phyloP scores from a whole-genome alignment of 2,888 invertebrate species.

The Drosophila prolongata region DNA sequence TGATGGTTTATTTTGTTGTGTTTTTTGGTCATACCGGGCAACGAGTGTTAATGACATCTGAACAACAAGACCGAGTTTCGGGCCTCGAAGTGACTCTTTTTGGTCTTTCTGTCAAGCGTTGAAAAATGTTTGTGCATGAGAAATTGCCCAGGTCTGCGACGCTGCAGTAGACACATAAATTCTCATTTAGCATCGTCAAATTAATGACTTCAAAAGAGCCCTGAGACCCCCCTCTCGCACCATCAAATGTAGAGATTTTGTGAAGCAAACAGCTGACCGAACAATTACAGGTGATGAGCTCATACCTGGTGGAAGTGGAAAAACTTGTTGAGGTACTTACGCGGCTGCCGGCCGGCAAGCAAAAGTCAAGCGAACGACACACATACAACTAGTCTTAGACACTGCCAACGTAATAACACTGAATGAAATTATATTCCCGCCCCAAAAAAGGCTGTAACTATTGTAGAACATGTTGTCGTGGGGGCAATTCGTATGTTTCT shows the following conservation, averaged over 20 bases:
- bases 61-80: slow-evolving; percentile 47
- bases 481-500: slow-evolving; percentile 39
- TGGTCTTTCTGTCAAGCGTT: slow-evolving; percentile 57
- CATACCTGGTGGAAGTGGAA: slow-evolving; percentile 56
- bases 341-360: slow-evolving; percentile 75
- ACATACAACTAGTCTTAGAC: slow-evolving; percentile 53
- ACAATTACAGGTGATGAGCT: slow-evolving; percentile 64
- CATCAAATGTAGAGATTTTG: slow-evolving; percentile 28
- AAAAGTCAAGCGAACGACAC: slow-evolving; percentile 4
- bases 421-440: slow-evolving; percentile 72
- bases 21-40: slow-evolving; percentile 57
- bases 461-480: slow-evolving; percentile 17
- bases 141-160: slow-evolving; percentile 54
- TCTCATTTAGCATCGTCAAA: slow-evolving; percentile 79
- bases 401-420: slow-evolving; percentile 44
- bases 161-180: slow-evolving; percentile 76
- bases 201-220: slow-evolving; percentile 69
- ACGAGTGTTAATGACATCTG: slow-evolving; percentile 78
- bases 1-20: slow-evolving; percentile 17
- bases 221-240: not conserved
- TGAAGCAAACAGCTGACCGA: slow-evolving; percentile 59
- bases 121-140: slow-evolving; percentile 75
- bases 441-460: slow-evolving; percentile 24
- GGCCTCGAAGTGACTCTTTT: slow-evolving; percentile 35
- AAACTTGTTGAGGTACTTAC: slow-evolving; percentile 73